These are phyloP conservation scores for Sarcoramphus papa DNA, from an alignment of 2,797 vertebrate species.

Conservation along the genomic window DNA sequence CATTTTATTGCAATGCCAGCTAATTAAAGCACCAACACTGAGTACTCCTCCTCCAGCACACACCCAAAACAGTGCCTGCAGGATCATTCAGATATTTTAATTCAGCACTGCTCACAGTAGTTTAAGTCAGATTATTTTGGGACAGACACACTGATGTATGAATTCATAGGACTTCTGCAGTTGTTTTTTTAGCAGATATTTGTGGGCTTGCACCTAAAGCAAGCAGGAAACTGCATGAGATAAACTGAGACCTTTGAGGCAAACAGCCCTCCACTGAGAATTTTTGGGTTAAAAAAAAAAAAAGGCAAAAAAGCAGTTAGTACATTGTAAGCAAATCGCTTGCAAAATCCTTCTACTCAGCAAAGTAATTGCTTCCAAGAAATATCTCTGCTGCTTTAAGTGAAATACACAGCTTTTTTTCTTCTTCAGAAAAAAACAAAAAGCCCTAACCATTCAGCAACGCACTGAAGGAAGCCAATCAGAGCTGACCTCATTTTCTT, in stretches of 20 bases:
- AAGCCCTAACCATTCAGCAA: background rate
- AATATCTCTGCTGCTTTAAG: background rate
- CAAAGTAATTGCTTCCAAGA: background rate
- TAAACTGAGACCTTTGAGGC: background rate
- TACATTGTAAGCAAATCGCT: background rate
- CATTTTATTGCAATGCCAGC: background rate
- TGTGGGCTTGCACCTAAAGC: background rate
- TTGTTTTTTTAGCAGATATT: background rate
- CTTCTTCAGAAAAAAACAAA: background rate
- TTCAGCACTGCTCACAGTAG: background rate
- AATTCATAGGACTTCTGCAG: background rate
- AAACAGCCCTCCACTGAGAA: background rate
- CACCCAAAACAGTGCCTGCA: background rate
- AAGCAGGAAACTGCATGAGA: background rate
- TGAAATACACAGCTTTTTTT: background rate
- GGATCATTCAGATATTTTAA: background rate
- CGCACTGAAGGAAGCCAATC: background rate
- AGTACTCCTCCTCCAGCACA: background rate
- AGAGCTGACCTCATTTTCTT: background rate
- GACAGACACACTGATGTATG: background rate
- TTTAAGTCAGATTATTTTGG: background rate
- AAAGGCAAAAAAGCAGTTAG: background rate
- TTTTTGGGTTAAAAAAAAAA: background rate
- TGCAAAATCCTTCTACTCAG: background rate
- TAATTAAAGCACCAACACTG: background rate